These are phyloP conservation scores for Lepeophtheirus nordmannii DNA, from an alignment of 2,888 invertebrate species.

Conservation along the genomic window DNA sequence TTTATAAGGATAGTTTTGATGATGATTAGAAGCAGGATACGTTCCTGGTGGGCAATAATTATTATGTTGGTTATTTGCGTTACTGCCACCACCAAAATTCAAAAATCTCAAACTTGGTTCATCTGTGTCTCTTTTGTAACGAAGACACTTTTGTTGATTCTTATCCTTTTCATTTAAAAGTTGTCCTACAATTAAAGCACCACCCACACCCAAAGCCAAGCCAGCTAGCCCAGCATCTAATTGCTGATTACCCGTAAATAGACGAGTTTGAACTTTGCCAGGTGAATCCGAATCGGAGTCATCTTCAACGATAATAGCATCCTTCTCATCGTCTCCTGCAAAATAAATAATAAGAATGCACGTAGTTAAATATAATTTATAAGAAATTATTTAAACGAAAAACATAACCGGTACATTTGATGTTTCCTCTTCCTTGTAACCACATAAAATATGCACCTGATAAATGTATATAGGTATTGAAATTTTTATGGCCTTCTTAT, in stretches of 20 bases:
- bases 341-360: neutral
- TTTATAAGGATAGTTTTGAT: neutral
- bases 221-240: conserved; percentile 6
- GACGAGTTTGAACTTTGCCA: neutral
- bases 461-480: no score
- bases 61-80: neutral
- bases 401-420: no score
- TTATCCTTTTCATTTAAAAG: neutral
- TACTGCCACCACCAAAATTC: neutral
- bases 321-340: neutral
- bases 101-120: neutral
- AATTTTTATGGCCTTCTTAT: no score
- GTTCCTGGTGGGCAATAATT: conserved; percentile 1
- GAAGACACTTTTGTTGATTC: neutral
- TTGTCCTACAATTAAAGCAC: conserved; percentile 5
- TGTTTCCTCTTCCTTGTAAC: no score
- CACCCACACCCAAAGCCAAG: neutral
- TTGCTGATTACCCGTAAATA: neutral
- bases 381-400: no score
- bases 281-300: neutral
- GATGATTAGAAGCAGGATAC: neutral
- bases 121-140: neutral
- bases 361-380: no score
- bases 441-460: no score
- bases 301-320: conserved; percentile 1